These are phyloP conservation scores for Antennarius striatus DNA, from an alignment of 2,113 vertebrate species.

Conservation along the genomic window DNA sequence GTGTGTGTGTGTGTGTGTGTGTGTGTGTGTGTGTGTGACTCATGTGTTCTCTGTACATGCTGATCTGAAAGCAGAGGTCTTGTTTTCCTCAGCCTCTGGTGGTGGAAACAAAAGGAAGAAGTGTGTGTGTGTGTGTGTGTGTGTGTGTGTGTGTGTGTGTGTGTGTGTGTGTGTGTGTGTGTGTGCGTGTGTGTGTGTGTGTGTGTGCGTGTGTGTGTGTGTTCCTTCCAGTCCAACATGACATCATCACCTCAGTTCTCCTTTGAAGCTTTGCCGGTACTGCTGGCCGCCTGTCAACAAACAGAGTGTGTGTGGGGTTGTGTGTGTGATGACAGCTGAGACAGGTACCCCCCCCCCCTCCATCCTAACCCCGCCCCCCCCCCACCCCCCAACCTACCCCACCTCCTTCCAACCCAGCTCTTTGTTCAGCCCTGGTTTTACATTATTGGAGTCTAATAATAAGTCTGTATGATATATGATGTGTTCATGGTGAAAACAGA, in stretches of 20 bases:
- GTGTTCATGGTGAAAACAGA: no score
- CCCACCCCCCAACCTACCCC: no score
- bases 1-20: not conserved
- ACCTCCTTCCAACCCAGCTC: not conserved
- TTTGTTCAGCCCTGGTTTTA: constrained; percentile 46
- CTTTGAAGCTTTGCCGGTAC: constrained; percentile 18
- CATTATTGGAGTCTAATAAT: constrained; percentile 57
- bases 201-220: not conserved
- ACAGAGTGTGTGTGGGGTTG: constrained; percentile 4
- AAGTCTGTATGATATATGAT: no score
- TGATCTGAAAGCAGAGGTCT: constrained; percentile 42
- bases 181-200: not conserved
- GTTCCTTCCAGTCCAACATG: constrained; percentile 34
- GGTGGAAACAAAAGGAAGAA: constrained; percentile 37
- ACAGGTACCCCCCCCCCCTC: constrained; percentile 21
- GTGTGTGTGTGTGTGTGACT: constrained; percentile 40
- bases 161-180: not conserved
- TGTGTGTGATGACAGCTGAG: constrained; percentile 40
- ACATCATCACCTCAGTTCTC: constrained; percentile 35
- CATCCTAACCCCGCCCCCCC: no score
- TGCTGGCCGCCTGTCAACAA: constrained; percentile 15
- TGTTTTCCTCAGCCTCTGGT: constrained; percentile 48
- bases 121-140: not conserved
- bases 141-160: not conserved
- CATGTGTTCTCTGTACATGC: constrained; percentile 54